Percentiles rank a stretch among this genome's conserved stretches.
These are phyloP conservation scores for Gopherus flavomarginatus DNA, from an alignment of 2,113 vertebrate species.

Conservation along the genomic window DNA sequence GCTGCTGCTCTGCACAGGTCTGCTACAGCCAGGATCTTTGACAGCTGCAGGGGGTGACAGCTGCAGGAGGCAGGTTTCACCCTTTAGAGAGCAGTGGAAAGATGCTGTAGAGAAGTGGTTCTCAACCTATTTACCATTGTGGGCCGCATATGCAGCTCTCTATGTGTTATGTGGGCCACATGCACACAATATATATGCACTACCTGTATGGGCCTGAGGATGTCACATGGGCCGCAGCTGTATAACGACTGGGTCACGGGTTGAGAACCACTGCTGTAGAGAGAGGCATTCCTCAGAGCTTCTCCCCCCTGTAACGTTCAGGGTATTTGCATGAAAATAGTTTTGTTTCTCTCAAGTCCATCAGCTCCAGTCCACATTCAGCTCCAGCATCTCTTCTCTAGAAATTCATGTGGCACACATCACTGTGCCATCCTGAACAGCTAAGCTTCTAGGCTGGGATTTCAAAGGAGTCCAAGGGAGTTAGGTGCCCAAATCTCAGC, in stretches of 20 bases:
- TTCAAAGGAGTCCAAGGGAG: background rate
- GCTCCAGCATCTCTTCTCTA: background rate
- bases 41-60: too few relatives aligned
- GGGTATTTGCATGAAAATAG: background rate
- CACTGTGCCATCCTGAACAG: background rate
- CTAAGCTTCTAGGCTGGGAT: background rate
- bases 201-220: too few relatives aligned
- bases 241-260: too few relatives aligned
- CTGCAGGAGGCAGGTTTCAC: background rate
- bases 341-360: background rate
- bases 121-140: too few relatives aligned
- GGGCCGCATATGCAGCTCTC: too few relatives aligned
- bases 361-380: background rate
- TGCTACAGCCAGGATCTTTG: background rate
- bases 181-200: too few relatives aligned
- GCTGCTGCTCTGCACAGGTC: background rate
- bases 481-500: background rate
- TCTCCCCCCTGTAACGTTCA: background rate
- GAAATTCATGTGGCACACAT: background rate
- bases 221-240: too few relatives aligned
- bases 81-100: background rate
- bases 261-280: background rate
- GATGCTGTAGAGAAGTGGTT: background rate
- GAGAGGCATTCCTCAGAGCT: background rate
- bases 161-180: too few relatives aligned